Conservation (phyloP, 2,888 invertebrate genomes). For the Oxytorus armatus region DNA sequence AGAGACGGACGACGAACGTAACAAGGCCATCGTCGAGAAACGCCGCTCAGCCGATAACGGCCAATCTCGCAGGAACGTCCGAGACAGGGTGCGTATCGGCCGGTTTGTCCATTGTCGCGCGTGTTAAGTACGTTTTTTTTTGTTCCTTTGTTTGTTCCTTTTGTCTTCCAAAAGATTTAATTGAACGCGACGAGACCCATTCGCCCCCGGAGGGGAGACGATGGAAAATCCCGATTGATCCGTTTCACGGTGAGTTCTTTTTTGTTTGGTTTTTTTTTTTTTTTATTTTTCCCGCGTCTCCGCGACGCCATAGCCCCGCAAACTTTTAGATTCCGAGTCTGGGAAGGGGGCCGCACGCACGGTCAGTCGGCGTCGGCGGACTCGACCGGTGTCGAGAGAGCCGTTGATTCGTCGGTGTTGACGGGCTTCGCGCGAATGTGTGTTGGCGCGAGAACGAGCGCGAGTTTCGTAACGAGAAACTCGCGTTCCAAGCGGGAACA, state of each 20-base stretch:
- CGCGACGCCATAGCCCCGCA: too few relatives aligned
- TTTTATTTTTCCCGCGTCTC: too few relatives aligned
- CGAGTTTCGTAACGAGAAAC: background rate
- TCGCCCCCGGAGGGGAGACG: too few relatives aligned
- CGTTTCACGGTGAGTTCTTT: too few relatives aligned
- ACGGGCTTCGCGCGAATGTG: background rate
- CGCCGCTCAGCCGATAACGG: conserved; percentile 81
- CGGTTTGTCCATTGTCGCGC: background rate
- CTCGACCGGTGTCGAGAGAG: background rate
- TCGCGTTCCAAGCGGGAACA: too few relatives aligned
- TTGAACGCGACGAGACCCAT: too few relatives aligned
- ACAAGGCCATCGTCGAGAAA: conserved; percentile 88
- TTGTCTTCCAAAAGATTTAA: background rate
- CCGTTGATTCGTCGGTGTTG: background rate
- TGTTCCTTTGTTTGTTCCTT: background rate
- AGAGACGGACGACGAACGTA: conserved; percentile 89
- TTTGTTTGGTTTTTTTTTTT: too few relatives aligned
- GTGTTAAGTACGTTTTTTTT: background rate
- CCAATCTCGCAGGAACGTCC: conserved; percentile 9
- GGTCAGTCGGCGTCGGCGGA: background rate
- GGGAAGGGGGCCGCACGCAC: background rate
- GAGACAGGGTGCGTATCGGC: conserved; percentile 62
- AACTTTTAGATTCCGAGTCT: background rate
- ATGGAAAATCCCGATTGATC: too few relatives aligned
- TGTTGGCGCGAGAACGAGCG: background rate